phyloP scores from a whole-genome alignment of 2,797 vertebrate species.

The Coreius guichenoti region DNA sequence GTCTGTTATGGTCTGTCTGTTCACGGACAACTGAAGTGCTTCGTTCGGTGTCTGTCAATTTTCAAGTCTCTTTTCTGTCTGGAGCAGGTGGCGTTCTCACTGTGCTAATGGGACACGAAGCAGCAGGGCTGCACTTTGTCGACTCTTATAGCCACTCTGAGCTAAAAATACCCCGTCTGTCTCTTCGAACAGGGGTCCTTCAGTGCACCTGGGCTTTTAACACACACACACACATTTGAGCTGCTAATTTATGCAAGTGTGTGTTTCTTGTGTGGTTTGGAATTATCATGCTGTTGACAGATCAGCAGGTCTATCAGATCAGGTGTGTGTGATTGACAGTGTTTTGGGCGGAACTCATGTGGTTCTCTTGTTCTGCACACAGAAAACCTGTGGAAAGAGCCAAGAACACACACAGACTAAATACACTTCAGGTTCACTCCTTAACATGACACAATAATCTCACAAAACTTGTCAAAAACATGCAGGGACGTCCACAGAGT shows the following conservation, averaged over 20 bases:
- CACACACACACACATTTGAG: not conserved
- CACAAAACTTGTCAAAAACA: not conserved
- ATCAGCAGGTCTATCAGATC: constrained; percentile 1
- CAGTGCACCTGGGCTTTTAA: constrained; percentile 18
- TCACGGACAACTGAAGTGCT: constrained; percentile 15
- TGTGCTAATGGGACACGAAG: constrained; percentile 26
- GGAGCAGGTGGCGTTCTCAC: constrained; percentile 35
- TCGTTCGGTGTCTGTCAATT: constrained; percentile 9
- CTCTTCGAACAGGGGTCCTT: not conserved
- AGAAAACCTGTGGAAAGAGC: not conserved
- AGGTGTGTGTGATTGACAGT: not conserved
- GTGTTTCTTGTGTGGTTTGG: not conserved
- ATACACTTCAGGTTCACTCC: not conserved
- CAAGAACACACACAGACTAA: not conserved
- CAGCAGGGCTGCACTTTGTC: constrained; percentile 33
- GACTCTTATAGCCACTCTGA: constrained; percentile 33
- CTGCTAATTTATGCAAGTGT: not conserved
- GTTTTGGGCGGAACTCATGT: not conserved
- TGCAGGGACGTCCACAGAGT: too few relatives aligned
- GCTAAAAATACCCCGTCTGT: constrained; percentile 36
- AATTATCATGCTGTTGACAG: not conserved
- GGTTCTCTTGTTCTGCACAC: not conserved
- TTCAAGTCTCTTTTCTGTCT: not conserved
- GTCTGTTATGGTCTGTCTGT: not conserved
- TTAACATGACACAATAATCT: not conserved